Conservation (phyloP, 1,140 invertebrate species). For the Drosophila jambulina region DNA sequence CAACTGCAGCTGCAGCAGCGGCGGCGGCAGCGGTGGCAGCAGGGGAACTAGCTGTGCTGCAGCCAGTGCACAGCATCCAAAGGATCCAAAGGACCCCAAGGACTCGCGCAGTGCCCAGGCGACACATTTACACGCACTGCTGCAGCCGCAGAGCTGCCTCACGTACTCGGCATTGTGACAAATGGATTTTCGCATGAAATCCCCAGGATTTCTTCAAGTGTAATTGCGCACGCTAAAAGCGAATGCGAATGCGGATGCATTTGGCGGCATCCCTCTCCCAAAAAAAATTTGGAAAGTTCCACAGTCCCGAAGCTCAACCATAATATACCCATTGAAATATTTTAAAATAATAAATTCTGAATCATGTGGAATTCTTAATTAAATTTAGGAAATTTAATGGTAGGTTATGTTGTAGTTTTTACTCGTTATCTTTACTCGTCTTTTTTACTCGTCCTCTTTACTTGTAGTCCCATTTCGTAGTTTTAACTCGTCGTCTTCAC, state of each 20-base stretch:
- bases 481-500: background rate
- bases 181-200: constrained; percentile 82
- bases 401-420: no score
- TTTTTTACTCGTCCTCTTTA: no score
- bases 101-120: constrained; percentile 59
- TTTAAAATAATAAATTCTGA: background rate
- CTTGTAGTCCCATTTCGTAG: no score
- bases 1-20: constrained; percentile 59
- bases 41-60: constrained; percentile 35
- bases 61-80: constrained; percentile 13
- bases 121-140: constrained; percentile 78
- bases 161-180: constrained; percentile 82
- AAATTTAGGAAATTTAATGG: no score
- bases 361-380: no score
- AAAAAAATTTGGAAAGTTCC: constrained; percentile 15
- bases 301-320: background rate
- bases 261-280: constrained; percentile 23
- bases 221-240: constrained; percentile 80
- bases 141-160: constrained; percentile 56
- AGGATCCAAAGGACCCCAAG: constrained; percentile 43
- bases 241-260: constrained; percentile 67
- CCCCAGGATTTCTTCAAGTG: constrained; percentile 82
- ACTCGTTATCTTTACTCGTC: no score
- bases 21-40: constrained; percentile 48
- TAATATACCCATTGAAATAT: background rate